Evolutionary conservation across 2,888 invertebrate genomes (phyloP), one percentile per base, ranked within the genome.

Genomic region (Myopa testacea): DNA sequence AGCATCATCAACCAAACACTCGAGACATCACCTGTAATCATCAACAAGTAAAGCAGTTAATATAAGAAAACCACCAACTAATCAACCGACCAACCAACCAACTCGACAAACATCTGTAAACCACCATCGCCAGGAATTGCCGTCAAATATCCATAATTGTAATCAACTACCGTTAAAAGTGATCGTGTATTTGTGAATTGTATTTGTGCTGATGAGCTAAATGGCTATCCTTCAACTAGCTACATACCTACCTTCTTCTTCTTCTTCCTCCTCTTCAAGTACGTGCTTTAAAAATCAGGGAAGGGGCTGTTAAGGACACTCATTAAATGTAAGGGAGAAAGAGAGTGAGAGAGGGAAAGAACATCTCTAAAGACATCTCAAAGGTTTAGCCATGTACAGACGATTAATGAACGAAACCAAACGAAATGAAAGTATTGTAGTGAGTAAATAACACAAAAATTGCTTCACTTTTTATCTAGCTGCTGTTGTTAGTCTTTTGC

Each of bases 401-500:
- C 62, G 62, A 63, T 26, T 63, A 55, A 55, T 16, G 73, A 50
- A 50, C 50, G 50, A 60, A 63, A 38, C 38, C n/a, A 37, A 50
- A 75, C 60, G 60, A 60, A 45, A 40, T 58, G 62, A 70, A 69
- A 40, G 37, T 34, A 45, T 71, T 76, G 71, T 76, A 76, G 71
- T 76, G 70, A 76, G 71, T 76, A 76, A 75, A 58, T 71, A 63
- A 19, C 70, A 71, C 65, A 76, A 63, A 38, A 52, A 26, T 19
- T 50, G 45, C 52, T 34, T 52, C 50, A 65, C 65, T 65, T 74
- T 63, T 45, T 34, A 38, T 19, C 37, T 68, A 40, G 58, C 71
- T 76, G 76, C 71, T 76, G 70, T 76, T 70, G 70, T 76, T 76
- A 76, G 71, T 68, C 76, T 71, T 71, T 76, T 58, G 71, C 19